Conservation (phyloP, 2,888 invertebrate genomes). For the Drosophila seclusa region DNA sequence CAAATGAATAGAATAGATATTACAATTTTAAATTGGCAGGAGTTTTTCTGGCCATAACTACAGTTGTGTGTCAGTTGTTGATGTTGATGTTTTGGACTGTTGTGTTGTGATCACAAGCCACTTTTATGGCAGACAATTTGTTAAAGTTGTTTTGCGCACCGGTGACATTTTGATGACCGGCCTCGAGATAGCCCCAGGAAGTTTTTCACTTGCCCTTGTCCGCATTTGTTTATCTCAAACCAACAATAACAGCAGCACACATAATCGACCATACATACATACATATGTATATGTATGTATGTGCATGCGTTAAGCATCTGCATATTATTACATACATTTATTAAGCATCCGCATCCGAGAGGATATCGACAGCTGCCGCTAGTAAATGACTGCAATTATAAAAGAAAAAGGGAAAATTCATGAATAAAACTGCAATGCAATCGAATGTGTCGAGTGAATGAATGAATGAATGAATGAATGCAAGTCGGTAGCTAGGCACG, state of each 20-base stretch:
- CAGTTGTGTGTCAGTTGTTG: not conserved
- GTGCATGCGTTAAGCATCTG: constrained; percentile 4
- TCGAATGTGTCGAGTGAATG: constrained; percentile 20
- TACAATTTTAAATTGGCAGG: not conserved
- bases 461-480: not conserved
- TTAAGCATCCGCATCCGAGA: not conserved
- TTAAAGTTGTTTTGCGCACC: constrained; percentile 36
- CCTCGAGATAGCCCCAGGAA: constrained; percentile 46
- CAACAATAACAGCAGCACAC: constrained; percentile 27
- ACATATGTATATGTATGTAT: not conserved
- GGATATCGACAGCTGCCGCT: not conserved
- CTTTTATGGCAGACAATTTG: constrained; percentile 47
- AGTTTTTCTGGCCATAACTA: not conserved
- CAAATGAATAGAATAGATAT: not conserved
- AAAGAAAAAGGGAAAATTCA: constrained; percentile 18
- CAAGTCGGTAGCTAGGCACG: not conserved
- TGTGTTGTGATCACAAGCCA: constrained; percentile 2
- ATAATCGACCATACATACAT: not conserved
- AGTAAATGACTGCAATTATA: constrained; percentile 40
- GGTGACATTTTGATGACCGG: constrained; percentile 50
- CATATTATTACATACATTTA: not conserved
- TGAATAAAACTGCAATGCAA: constrained; percentile 41
- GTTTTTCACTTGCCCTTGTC: constrained; percentile 21
- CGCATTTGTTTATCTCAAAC: constrained; percentile 22
- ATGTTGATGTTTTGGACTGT: not conserved